Evolutionary conservation across 2,797 vertebrate genomes (phyloP).

Genomic region (Oceanodroma leucorhoa): DNA sequence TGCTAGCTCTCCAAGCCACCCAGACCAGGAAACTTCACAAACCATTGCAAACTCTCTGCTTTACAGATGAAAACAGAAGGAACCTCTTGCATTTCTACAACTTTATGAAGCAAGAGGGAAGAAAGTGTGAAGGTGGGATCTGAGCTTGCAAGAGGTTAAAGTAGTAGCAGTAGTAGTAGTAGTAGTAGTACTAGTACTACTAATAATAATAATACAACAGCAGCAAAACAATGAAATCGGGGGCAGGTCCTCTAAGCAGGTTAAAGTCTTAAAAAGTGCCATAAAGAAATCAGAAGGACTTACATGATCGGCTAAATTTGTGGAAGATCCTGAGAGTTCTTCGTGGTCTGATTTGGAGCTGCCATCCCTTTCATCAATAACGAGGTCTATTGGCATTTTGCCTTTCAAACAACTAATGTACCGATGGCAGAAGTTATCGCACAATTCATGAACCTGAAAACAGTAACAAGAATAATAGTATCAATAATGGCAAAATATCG

Average conservation of each 20-base stretch:
- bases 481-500: conserved; percentile 45
- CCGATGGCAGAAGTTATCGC: conserved; percentile 99
- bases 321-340: conserved; percentile 98
- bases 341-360: conserved; percentile 98
- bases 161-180: neutral
- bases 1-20: conserved; percentile 22
- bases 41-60: conserved; percentile 18
- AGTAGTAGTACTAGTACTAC: no score
- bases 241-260: neutral
- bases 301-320: conserved; percentile 98
- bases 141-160: neutral
- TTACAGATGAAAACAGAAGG: conserved; percentile 5
- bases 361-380: conserved; percentile 98
- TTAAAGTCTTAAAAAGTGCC: neutral
- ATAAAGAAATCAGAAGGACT: conserved; percentile 75
- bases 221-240: neutral
- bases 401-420: conserved; percentile 99
- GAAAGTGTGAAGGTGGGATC: neutral
- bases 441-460: conserved; percentile 96
- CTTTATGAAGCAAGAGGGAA: neutral
- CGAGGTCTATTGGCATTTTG: conserved; percentile 99
- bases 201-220: neutral
- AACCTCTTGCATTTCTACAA: neutral
- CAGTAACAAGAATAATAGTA: neutral
- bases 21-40: conserved; percentile 62